phyloP scores from a whole-genome alignment of 2,113 vertebrate genomes.

The Xyrauchen texanus region DNA sequence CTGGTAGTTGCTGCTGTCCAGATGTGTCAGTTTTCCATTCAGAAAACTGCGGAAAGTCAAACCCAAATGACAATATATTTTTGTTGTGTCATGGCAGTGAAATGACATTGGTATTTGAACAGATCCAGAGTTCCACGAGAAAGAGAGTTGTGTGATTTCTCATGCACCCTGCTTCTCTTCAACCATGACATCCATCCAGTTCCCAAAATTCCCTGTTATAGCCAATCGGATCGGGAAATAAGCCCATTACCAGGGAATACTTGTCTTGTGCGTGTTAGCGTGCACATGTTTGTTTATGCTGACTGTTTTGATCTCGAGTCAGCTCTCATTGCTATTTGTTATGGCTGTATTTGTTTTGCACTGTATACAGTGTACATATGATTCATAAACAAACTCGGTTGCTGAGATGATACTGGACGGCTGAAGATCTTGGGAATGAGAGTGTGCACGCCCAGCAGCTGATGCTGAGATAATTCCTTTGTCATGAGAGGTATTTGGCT shows the following conservation, averaged over 20 bases:
- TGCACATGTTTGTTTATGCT: constrained; percentile 18
- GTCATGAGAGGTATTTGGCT: constrained; percentile 47
- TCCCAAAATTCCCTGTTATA: neutral
- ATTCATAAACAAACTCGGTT: constrained; percentile 37
- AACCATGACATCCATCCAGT: constrained; percentile 37
- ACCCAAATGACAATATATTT: no score
- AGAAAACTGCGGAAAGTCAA: no score
- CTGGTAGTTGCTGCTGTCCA: neutral
- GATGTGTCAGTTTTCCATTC: neutral
- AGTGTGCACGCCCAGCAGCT: constrained; percentile 38
- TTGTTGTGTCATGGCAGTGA: no score
- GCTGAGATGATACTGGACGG: constrained; percentile 26
- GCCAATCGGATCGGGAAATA: constrained; percentile 38
- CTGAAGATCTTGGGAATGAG: constrained; percentile 17
- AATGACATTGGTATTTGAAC: no score
- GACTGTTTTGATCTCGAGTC: constrained; percentile 36
- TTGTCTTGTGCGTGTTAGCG: neutral
- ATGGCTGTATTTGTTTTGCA: constrained; percentile 35
- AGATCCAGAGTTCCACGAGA: neutral
- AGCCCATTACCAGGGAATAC: constrained; percentile 34
- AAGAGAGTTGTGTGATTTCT: neutral
- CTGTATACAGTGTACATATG: constrained; percentile 39
- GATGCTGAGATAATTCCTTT: constrained; percentile 55
- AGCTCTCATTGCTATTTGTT: constrained; percentile 42
- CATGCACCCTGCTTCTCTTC: constrained; percentile 30